A percentile compares a stretch with the other conserved stretches of the same genome.
Conservation (phyloP, 2,888 invertebrate species). For the Seira musarum region DNA sequence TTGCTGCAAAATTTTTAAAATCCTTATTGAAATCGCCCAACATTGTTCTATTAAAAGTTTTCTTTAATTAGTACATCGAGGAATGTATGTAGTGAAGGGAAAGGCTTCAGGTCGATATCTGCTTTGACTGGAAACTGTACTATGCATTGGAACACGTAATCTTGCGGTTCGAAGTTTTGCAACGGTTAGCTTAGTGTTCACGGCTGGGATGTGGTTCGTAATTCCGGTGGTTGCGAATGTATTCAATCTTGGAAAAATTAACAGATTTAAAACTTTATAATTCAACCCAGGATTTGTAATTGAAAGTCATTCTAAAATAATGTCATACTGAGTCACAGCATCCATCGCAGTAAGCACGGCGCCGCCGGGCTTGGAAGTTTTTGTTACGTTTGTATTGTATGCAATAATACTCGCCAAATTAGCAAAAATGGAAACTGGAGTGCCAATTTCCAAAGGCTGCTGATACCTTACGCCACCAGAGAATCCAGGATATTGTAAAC, state of each 20-base stretch:
- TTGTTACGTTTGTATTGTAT: conserved; percentile 28
- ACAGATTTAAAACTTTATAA: background rate
- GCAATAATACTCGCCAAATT: conserved; percentile 48
- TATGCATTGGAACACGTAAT: conserved; percentile 52
- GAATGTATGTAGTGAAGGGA: conserved; percentile 32
- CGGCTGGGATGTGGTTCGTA: conserved; percentile 64
- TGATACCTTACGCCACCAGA: conserved; percentile 63
- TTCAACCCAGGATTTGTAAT: background rate
- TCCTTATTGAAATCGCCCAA: background rate
- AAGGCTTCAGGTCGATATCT: conserved; percentile 27
- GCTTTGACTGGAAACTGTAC: conserved; percentile 23
- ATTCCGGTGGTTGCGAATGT: conserved; percentile 63
- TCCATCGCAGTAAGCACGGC: conserved; percentile 22
- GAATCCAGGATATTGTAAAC: conserved; percentile 48
- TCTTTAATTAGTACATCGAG: conserved; percentile 18
- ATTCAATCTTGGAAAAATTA: conserved; percentile 58
- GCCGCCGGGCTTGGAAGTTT: conserved; percentile 25
- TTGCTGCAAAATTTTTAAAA: conserved; percentile 41
- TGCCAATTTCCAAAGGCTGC: conserved; percentile 68
- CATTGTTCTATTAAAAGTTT: conserved; percentile 1
- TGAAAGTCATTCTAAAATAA: background rate
- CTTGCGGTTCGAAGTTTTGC: conserved; percentile 52
- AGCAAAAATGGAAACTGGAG: conserved; percentile 66
- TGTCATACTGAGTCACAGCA: conserved; percentile 25
- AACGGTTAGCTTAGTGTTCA: conserved; percentile 63